Evolutionary conservation across 2,113 vertebrate species (phyloP).

Genomic region (Corythaixoides concolor): DNA sequence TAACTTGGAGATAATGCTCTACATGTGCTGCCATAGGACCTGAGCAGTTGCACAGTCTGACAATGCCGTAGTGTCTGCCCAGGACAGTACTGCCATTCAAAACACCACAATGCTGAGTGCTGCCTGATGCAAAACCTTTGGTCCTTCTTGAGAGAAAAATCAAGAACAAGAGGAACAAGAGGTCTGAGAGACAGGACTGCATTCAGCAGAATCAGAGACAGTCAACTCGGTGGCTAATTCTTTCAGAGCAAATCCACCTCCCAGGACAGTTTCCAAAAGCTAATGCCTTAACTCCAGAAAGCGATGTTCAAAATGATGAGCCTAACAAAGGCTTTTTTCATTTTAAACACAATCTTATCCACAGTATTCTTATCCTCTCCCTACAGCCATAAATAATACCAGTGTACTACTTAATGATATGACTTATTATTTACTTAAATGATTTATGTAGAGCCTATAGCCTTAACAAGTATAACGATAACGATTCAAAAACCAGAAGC

Average conservation of each 20-base stretch:
- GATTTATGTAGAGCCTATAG: constrained; percentile 58
- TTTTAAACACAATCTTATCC: not conserved
- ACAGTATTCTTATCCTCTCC: not conserved
- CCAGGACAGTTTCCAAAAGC: not conserved
- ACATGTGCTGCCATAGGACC: fast-evolving
- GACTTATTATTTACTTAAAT: constrained; percentile 67
- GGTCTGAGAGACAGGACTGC: not conserved
- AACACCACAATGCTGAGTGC: not conserved
- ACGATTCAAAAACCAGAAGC: constrained; percentile 60
- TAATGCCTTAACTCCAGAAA: not conserved
- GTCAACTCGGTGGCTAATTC: not conserved
- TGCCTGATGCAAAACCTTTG: not conserved
- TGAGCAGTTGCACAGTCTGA: not conserved
- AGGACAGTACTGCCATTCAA: not conserved
- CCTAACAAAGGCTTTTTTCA: not conserved
- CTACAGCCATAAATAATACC: constrained; percentile 50
- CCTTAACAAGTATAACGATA: constrained; percentile 58
- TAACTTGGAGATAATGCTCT: not conserved
- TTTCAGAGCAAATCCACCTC: not conserved
- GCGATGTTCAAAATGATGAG: not conserved
- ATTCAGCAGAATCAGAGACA: not conserved
- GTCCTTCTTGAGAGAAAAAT: not conserved
- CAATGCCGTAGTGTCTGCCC: fast-evolving
- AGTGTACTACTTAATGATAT: constrained; percentile 59
- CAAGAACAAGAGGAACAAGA: not conserved